Conservation (phyloP, 2,113 vertebrate genomes). For the Nothoprocta pentlandii region DNA sequence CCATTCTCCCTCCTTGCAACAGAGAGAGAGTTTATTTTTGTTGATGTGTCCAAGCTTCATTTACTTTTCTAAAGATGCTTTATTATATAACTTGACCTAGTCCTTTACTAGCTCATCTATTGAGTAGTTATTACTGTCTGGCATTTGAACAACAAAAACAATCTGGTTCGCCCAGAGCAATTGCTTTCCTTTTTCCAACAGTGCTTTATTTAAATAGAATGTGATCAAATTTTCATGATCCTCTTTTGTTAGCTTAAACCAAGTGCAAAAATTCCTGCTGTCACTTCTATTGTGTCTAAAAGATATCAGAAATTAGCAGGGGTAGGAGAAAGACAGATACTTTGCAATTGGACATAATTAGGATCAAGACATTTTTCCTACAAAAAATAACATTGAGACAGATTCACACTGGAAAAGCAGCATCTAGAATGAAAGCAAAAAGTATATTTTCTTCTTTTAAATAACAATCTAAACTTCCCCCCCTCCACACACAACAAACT, state of each 20-base stretch:
- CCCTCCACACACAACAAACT: too few species aligned
- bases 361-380: background rate
- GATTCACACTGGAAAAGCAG: background rate
- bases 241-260: constrained; percentile 39
- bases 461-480: background rate
- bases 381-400: background rate
- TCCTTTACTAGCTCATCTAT: background rate
- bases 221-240: constrained; percentile 30
- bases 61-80: background rate
- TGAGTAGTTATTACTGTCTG: background rate
- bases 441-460: background rate
- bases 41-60: background rate
- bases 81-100: background rate
- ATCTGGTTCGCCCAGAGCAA: background rate
- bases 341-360: background rate
- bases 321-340: background rate
- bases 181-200: background rate
- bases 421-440: background rate
- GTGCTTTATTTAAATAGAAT: constrained; percentile 1
- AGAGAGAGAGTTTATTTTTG: background rate
- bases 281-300: background rate
- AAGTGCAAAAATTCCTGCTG: constrained; percentile 23
- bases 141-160: background rate
- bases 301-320: background rate
- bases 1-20: background rate